Evolutionary conservation across 2,113 vertebrate genomes (phyloP), one percentile per base, ranked within the genome.

Genomic region (Hippolais icterina): DNA sequence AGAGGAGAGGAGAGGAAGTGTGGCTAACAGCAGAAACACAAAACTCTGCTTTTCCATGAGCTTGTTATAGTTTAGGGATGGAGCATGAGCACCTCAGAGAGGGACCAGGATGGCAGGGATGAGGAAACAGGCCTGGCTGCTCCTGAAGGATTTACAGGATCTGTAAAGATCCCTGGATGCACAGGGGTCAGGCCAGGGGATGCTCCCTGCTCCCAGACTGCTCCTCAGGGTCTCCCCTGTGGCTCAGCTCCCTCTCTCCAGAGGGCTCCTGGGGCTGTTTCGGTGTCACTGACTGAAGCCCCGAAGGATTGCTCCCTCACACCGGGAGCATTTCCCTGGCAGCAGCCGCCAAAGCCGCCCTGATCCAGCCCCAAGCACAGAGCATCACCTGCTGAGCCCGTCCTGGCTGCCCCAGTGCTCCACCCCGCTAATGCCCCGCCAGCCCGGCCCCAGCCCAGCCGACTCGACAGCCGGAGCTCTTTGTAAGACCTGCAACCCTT

Each of bases 401-500:
- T 7, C 53, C 70, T 2, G 35, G 47, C 60, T 44, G 60, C 65
- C 79, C 60, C 65, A 13, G 46, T 6, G 42, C 44, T 70, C 87
- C 72, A 15, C 24, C 49, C 87, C 4, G 1, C 21, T 15, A 46
- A 63, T 5, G 18, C 35, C 78, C 33, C 4, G 1, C 35, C 70
- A 61, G 78, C 44, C 54, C 78, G 22, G 53, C 64, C 85, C 50
- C 6, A 60, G 52, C 76, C 25, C 0, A 5, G 10, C 39, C 1
- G 0, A 44, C 50, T 11, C 12, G 4, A 70, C 81, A 90, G 87
- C 83, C 53, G 7, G 92, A 74, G 63, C 91, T 44, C 21, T 89
- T 83, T 85, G 74, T 89, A 95, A 96, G 83, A 80, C 83, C 46
- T 15, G 57, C 61, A 76, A 27, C 69, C 20, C 89, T 76, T 74